A percentile compares a stretch with the other conserved stretches of the same genome.
Evolutionary conservation across 2,113 vertebrate genomes (phyloP).

Genomic region (Pandion haliaetus): DNA sequence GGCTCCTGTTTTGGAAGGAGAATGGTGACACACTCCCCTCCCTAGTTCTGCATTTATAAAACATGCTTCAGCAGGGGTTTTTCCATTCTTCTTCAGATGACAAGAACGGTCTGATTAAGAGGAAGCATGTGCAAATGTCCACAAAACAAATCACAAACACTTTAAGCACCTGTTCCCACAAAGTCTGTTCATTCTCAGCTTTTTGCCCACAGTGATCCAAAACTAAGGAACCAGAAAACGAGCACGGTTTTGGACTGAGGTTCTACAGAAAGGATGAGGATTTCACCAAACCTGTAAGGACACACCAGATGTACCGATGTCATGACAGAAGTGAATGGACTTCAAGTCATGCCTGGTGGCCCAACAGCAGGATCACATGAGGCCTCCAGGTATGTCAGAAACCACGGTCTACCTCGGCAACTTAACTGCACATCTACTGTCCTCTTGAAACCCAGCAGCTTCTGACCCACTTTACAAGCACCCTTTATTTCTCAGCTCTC

Average conservation of each 20-base stretch:
- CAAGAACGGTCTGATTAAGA: neutral
- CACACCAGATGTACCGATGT: neutral
- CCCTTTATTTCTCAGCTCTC: neutral
- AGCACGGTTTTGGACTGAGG: neutral
- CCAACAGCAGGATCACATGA: neutral
- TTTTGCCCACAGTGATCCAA: neutral
- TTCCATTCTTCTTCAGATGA: neutral
- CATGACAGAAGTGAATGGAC: neutral
- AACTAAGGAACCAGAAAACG: neutral
- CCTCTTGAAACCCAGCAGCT: neutral
- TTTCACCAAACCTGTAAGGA: neutral
- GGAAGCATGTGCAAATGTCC: neutral
- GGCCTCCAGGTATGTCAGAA: neutral
- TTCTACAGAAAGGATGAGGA: neutral
- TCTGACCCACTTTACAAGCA: neutral
- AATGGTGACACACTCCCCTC: neutral
- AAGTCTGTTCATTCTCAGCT: neutral
- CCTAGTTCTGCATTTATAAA: neutral
- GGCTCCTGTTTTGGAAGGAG: neutral
- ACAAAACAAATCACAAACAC: neutral
- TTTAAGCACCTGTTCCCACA: neutral
- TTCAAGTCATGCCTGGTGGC: neutral
- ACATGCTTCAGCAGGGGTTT: neutral
- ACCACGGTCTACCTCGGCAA: neutral
- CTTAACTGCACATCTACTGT: neutral